Evolutionary conservation across 2,888 invertebrate species (phyloP), one percentile per base, ranked within the genome.

Genomic region (Copidosoma aretas): DNA sequence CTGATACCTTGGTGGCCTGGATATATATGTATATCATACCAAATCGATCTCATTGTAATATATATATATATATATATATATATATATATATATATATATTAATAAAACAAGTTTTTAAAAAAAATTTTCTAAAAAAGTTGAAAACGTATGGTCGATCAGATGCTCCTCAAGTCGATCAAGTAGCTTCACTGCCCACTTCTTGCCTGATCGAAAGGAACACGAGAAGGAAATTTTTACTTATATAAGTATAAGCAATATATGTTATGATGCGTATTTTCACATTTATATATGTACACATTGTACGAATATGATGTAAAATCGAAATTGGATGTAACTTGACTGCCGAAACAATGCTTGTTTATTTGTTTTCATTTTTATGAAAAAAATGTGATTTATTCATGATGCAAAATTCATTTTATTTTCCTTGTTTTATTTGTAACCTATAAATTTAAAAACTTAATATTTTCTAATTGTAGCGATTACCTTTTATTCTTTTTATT

Each of bases 21-120:
- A 69, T 71, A 68, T 32, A 32, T 32, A 32, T 32, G 32, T 32
- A 32, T 71, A 71, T 63, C 65, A 68, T 69, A 71, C 69, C 71
- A 66, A 71, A 71, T 49, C 62, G 71, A 72, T 72, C 71, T 72
- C 71, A 71, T 32, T 64, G 54, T 71, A 71, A 68, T 71, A 60
- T 71, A 71, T 32, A 32, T 32, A 32, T 8, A 32, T 8, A 32
- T 32, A 32, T 5, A 32, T 8, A 32, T 8, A 32, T 32, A 32
- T 5, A n/a, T n/a, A 68, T 71, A 60, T 71, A 71, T 32, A 32
- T 32, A 32, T 8, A 32, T 8, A 32, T 32, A 32, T 5, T 32
- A 32, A 32, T 32, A 61, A 71, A 61, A 66, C 53, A 68, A 60
- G 64, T 63, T 65, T 68, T 64, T 46, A 64, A 57, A 60, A 58